phyloP scores from a whole-genome alignment of 64 coral and sea anemone genomes.

The Astreopora myriophthalma region DNA sequence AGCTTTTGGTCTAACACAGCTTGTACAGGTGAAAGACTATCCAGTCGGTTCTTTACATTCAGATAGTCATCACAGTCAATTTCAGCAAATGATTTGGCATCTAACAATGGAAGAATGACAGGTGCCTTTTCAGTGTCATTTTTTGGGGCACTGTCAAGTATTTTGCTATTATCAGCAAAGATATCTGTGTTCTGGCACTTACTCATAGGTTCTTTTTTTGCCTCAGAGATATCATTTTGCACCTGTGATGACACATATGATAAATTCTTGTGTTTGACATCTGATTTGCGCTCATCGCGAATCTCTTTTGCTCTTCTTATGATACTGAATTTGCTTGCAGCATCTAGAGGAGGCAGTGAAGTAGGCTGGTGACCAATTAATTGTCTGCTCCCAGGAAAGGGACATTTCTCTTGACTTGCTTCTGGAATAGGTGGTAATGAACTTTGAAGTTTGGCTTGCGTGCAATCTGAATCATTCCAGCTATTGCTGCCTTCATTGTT shows the following conservation, averaged over 20 bases:
- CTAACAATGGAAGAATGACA: not conserved
- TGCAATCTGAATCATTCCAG: not conserved
- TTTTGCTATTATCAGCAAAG: not conserved
- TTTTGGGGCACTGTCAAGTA: not conserved
- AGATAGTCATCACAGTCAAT: conserved; percentile 37
- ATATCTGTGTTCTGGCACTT: not conserved
- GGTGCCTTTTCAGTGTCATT: not conserved
- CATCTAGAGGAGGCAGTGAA: not conserved
- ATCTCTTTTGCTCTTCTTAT: conserved; percentile 18
- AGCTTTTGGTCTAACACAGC: not conserved
- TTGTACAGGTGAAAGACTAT: not conserved
- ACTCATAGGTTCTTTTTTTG: not conserved
- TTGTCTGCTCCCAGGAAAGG: not conserved
- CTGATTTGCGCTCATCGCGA: not conserved
- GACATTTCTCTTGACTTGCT: not conserved
- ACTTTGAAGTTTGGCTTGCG: not conserved
- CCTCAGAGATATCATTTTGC: not conserved
- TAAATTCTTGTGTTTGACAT: not conserved
- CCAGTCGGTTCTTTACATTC: not conserved
- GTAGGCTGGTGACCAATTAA: not conserved
- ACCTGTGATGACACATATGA: not conserved
- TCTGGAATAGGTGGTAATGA: not conserved
- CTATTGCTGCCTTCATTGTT: not conserved
- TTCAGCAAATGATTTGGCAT: conserved; percentile 2
- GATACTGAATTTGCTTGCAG: not conserved